Conservation (phyloP, 2,888 invertebrate species). For the Drosophila nigritarsus region DNA sequence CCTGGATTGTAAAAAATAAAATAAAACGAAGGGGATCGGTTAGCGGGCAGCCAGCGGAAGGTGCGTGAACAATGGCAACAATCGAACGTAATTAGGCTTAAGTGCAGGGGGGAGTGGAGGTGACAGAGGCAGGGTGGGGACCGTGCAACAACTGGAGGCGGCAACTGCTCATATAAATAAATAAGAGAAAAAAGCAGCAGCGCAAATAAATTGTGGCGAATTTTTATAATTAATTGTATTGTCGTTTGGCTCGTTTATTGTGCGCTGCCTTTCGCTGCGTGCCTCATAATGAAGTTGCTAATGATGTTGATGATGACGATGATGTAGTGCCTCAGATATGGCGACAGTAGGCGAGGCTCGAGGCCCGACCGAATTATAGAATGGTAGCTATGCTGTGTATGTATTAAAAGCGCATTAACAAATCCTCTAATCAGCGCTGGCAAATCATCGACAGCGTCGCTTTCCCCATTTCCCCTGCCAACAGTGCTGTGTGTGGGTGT, state of each 20-base stretch:
- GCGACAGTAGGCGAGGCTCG: conserved; percentile 51
- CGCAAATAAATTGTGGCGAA: conserved; percentile 80
- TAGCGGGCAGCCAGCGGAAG: conserved; percentile 49
- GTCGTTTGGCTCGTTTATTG: conserved; percentile 66
- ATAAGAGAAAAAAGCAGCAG: conserved; percentile 59
- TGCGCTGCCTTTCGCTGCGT: conserved; percentile 24
- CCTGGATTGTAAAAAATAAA: not conserved
- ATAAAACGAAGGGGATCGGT: not conserved
- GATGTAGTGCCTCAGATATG: conserved; percentile 53
- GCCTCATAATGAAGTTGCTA: conserved; percentile 23
- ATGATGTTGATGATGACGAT: conserved; percentile 48
- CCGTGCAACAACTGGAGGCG: conserved; percentile 33
- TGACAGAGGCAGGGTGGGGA: not conserved
- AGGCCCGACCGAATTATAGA: conserved; percentile 1
- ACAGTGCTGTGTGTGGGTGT: conserved; percentile 9
- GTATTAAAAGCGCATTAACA: conserved; percentile 79
- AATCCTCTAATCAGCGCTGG: conserved; percentile 77
- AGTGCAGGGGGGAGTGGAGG: conserved; percentile 44
- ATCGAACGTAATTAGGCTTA: conserved; percentile 82
- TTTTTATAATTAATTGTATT: conserved; percentile 82
- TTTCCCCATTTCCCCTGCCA: not conserved
- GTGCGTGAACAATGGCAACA: conserved; percentile 80
- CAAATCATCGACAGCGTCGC: conserved; percentile 56
- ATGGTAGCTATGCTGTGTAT: conserved; percentile 16
- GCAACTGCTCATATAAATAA: conserved; percentile 61